These are phyloP conservation scores for Enteromius mattozi DNA, from an alignment of 2,797 vertebrate genomes.

Conservation along the genomic window DNA sequence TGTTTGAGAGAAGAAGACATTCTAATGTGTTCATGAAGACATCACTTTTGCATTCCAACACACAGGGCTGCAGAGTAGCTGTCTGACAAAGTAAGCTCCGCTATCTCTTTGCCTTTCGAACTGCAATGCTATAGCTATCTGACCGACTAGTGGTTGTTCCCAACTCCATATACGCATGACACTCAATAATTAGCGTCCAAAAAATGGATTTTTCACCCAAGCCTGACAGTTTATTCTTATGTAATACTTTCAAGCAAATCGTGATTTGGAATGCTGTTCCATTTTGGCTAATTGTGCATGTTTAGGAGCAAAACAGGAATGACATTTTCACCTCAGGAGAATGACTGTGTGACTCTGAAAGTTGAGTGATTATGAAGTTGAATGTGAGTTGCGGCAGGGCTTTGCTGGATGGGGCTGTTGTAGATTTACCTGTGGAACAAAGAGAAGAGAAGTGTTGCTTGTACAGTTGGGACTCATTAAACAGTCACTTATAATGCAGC, in stretches of 20 bases:
- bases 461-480: slow-evolving; percentile 6
- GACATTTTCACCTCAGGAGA: background rate
- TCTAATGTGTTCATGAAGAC: slow-evolving; percentile 47
- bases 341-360: slow-evolving; percentile 31
- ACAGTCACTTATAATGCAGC: slow-evolving; percentile 16
- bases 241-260: slow-evolving; percentile 11
- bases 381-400: slow-evolving; percentile 44
- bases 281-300: background rate
- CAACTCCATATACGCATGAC: slow-evolving; percentile 11
- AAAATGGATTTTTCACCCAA: background rate
- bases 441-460: slow-evolving; percentile 32
- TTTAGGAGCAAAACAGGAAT: background rate
- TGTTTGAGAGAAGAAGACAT: slow-evolving; percentile 22
- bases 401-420: slow-evolving; percentile 31
- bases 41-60: slow-evolving; percentile 64
- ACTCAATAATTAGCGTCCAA: background rate
- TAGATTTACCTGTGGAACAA: slow-evolving; percentile 51
- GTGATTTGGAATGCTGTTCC: background rate
- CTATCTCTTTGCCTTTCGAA: slow-evolving; percentile 19
- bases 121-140: slow-evolving; percentile 21
- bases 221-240: background rate
- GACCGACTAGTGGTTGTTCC: slow-evolving; percentile 22
- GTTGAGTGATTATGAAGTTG: slow-evolving; percentile 50
- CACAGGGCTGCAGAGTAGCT: slow-evolving; percentile 56
- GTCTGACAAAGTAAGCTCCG: slow-evolving; percentile 53